Evolutionary conservation across 2,888 invertebrate species (phyloP).

Genomic region (Caenorhabditis sp.): DNA sequence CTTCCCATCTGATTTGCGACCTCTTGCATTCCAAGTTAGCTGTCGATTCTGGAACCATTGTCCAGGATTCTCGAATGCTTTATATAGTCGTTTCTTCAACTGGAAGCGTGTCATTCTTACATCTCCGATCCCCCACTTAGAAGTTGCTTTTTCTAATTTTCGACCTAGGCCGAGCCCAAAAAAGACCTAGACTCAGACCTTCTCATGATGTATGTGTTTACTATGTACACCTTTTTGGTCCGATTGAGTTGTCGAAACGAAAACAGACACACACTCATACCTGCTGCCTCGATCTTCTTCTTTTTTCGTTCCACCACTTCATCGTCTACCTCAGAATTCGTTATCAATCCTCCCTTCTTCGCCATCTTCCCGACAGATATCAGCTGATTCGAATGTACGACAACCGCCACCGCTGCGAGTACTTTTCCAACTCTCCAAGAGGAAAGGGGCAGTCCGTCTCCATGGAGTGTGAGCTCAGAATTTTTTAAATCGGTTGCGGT

Average conservation of each 20-base stretch:
- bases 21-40: no score
- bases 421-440: slow-evolving; percentile 18
- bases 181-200: no score
- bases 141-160: no score
- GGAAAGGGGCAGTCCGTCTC: not conserved
- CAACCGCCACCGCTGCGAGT: slow-evolving; percentile 22
- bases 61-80: no score
- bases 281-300: no score
- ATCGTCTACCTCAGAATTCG: slow-evolving; percentile 53
- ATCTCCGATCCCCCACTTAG: no score
- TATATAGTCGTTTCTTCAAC: no score
- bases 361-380: slow-evolving; percentile 18
- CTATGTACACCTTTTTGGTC: slow-evolving; percentile 20
- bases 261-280: slow-evolving; percentile 21
- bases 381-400: slow-evolving; percentile 32
- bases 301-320: not conserved
- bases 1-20: no score
- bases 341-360: not conserved
- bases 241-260: slow-evolving; percentile 1
- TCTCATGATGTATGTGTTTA: no score
- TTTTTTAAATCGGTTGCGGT: slow-evolving; percentile 41
- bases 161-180: no score
- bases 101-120: no score
- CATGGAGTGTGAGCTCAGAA: slow-evolving; percentile 54
- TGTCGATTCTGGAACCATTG: no score